Conservation (phyloP, 2,113 vertebrate species). For the Urocolius indicus region DNA sequence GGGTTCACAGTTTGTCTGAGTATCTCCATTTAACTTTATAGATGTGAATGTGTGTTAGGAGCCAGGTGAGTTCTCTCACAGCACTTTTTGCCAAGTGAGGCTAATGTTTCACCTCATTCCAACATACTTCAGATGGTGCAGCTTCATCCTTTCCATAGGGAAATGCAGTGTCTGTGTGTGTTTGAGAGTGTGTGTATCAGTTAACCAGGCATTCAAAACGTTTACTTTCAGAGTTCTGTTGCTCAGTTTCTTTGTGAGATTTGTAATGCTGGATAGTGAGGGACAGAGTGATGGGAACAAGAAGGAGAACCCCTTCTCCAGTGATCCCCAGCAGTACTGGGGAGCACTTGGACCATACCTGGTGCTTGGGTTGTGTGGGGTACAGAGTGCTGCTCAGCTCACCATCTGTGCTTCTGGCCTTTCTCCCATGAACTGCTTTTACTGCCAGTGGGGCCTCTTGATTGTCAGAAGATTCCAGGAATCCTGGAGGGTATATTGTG, state of each 20-base stretch:
- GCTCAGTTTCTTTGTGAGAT: neutral
- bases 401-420: neutral
- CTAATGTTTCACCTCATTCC: neutral
- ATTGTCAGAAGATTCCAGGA: neutral
- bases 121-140: neutral
- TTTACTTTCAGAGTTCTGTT: neutral
- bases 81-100: neutral
- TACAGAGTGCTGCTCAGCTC: neutral
- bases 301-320: neutral
- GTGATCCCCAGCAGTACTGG: neutral
- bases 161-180: neutral
- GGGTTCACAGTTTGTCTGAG: neutral
- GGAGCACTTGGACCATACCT: accelerated
- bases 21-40: neutral
- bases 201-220: neutral
- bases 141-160: neutral
- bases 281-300: neutral
- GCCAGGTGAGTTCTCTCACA: neutral
- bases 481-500: neutral
- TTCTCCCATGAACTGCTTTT: neutral
- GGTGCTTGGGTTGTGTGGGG: neutral
- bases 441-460: neutral
- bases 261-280: neutral
- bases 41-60: neutral
- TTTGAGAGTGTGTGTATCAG: neutral